Base-by-base conservation (phyloP, 1,140 invertebrate genomes). In the Cyrtorhinus lividipennis region DNA sequence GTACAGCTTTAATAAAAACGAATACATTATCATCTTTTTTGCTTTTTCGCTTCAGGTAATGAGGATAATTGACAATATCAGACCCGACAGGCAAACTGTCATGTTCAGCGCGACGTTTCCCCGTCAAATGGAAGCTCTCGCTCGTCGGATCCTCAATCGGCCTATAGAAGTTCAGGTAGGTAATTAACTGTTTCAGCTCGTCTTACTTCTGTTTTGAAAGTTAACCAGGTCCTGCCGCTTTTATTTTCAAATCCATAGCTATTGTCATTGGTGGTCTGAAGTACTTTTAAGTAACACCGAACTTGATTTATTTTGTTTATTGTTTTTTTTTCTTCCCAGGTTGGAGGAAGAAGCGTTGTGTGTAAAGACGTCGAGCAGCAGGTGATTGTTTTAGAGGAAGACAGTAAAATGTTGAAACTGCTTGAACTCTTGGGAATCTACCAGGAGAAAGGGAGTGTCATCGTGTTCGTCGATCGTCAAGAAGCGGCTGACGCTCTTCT, bases 51-150 rank as follows among this genome's bases (percentile, higher is more conserved):
- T 68, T 38, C 66, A 86, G 82, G 88, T 95, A 0, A 97, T 95
- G 89, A 83, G 92, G 67, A 98, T 99, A 53, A 88, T 99, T 67
- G 95, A 98, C 69, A 97, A 97, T 73, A 86, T 98, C 1, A 79
- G 96, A 27, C 97, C 97, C 0, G 96, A 99, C 75, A 75, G 95
- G 56, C 95, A 99, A 75, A 98, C 94, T 0, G 95, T 99, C 0
- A 88, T 99, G 82, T 99, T 99, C 73, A 97, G 92, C 67, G 97
- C 97, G 0, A 99, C 97, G 0, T 99, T 99, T 73, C 97, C 97
- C 0, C 77, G 95, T 2, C 94, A 97, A 77, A 99, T 99, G 95
- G 97, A 99, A 77, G 96, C 95, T 0, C 75, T 99, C 1, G 97
- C 96, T 0, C 78, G 95, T 24, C 81, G 92, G 66, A 96, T 98